Percentiles rank a stretch among this genome's conserved stretches.
These are phyloP conservation scores for Carposina sasakii DNA, from an alignment of 1,140 invertebrate genomes.

Conservation along the genomic window DNA sequence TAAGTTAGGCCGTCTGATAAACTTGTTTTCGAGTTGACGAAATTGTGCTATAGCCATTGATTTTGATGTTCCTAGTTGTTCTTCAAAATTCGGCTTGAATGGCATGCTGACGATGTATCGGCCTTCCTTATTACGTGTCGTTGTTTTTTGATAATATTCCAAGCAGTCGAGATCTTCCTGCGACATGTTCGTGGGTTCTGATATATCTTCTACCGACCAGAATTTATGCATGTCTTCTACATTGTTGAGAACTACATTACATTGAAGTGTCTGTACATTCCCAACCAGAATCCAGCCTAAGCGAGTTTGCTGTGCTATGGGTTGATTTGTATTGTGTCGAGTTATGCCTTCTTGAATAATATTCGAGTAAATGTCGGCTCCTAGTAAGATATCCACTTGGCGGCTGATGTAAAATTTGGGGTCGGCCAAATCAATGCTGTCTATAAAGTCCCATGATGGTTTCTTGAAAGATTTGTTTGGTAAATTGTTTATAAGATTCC, in stretches of 20 bases:
- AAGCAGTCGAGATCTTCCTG: neutral
- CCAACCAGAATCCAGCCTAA: neutral
- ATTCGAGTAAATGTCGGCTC: neutral
- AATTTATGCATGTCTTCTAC: neutral
- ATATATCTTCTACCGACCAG: neutral
- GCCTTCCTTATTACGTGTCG: neutral
- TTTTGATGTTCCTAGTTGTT: conserved; percentile 1
- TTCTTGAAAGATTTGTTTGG: neutral
- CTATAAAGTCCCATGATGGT: neutral
- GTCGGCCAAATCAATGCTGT: neutral
- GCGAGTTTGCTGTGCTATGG: neutral
- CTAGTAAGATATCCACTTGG: neutral
- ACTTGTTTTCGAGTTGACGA: neutral
- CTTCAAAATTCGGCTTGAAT: neutral
- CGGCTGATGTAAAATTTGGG: neutral
- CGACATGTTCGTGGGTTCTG: neutral
- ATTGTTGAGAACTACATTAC: conserved; percentile 1
- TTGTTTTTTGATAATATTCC: neutral
- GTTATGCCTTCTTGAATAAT: neutral
- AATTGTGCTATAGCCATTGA: neutral
- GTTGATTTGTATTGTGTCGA: neutral
- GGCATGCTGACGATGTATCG: neutral
- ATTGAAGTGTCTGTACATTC: neutral
- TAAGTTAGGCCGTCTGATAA: neutral
- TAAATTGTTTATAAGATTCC: neutral